Base-by-base conservation (phyloP, 2,113 vertebrate species). In the Brienomyrus brachyistius region DNA sequence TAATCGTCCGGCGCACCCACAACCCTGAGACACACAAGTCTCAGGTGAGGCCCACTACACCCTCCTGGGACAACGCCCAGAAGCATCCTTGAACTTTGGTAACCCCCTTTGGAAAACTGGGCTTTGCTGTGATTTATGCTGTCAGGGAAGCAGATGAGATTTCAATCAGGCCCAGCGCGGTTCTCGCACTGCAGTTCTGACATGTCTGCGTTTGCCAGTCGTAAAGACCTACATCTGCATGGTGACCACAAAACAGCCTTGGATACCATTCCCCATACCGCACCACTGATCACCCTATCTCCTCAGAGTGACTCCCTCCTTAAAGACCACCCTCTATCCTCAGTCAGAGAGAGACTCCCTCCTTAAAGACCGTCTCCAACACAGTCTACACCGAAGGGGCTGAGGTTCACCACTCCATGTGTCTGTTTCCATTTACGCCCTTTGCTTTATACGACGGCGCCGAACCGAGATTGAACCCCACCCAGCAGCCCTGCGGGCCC, bases 401-500 rank as follows among this genome's bases (percentile, higher is more conserved):
- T 87, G 51, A 21, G 13, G 47, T 15, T 77, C 31, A 35, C 35
- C 35, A 77, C 15, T 17, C 74, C 27, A 19, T 40, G 74, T 17
- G 74, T 1, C 74, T 77, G 74, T 43, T 77, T 77, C 74, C 74
- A 77, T 77, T 77, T 77, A 40, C 2, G 48, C 84, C n/a, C 50
- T 62, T 7, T 45, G 52, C 35, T 88, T 59, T 43, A 27, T 88
- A 35, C 43, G 47, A 62, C 27, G 35, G 27, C 11, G 74, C 88
- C 43, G 10, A 17, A 47, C 35, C 77, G 1, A 23, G 51, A 77
- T 35, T 43, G 15, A 43, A 43, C 23, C 52, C 77, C 13, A 2
- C 48, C 70, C 19, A 10, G 56, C 90, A 66, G 88, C 82, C 74
- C 74, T 21, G 74, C 15, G 31, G 40, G 91, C 92, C 90, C 90